Percentiles rank a stretch among this genome's conserved stretches.
These are phyloP conservation scores for Anoplolepis gracilipes DNA, from an alignment of 1,140 invertebrate genomes.

Conservation along the genomic window DNA sequence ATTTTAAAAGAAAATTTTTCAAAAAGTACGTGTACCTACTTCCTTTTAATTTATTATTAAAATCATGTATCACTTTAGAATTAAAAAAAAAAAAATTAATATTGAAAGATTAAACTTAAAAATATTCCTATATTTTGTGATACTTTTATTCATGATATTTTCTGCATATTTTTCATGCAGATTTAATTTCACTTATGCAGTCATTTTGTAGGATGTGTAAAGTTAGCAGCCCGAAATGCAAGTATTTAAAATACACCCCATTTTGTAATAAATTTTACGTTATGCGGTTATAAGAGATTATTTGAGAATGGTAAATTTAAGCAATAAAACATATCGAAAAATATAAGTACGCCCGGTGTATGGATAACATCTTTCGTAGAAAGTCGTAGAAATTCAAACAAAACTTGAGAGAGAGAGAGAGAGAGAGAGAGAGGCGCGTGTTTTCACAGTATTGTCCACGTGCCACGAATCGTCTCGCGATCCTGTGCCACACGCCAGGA, in stretches of 20 bases:
- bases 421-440: not conserved
- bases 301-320: not conserved
- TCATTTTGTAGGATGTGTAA: no score
- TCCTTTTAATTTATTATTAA: not conserved
- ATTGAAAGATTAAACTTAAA: not conserved
- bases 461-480: conserved; percentile 30
- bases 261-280: not conserved
- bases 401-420: not conserved
- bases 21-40: not conserved
- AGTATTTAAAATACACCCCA: no score
- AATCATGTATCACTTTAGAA: not conserved
- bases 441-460: conserved; percentile 46
- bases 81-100: not conserved
- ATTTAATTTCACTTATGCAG: not conserved
- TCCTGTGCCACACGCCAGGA: conserved; percentile 13
- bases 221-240: no score
- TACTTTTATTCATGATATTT: not conserved
- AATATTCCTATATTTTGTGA: not conserved
- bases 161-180: not conserved
- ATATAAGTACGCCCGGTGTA: not conserved
- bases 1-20: not conserved
- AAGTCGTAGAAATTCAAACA: conserved; percentile 11
- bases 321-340: conserved; percentile 11
- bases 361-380: conserved; percentile 2
- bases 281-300: not conserved